Conservation (phyloP, 2,797 vertebrate genomes). For the Leptoclinus maculatus region DNA sequence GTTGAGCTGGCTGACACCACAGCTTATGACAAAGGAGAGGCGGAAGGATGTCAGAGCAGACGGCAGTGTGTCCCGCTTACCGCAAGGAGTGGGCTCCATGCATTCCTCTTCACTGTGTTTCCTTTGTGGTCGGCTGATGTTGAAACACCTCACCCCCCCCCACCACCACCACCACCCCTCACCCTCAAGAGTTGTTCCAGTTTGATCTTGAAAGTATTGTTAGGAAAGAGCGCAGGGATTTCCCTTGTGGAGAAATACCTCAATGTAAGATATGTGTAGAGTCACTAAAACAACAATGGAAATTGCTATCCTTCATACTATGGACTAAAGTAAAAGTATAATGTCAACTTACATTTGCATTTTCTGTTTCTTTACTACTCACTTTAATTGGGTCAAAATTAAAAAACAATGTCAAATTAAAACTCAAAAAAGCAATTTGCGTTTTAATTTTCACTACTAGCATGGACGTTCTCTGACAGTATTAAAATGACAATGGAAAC, state of each 20-base stretch:
- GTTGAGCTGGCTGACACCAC: conserved; percentile 62
- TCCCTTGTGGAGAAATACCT: conserved; percentile 50
- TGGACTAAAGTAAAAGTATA: not conserved
- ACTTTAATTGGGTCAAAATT: not conserved
- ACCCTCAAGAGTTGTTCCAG: conserved; percentile 34
- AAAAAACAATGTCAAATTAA: not conserved
- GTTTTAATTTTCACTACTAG: not conserved
- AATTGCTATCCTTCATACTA: not conserved
- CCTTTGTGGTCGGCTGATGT: conserved; percentile 62
- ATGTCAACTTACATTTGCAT: not conserved
- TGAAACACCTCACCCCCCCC: conserved; percentile 43
- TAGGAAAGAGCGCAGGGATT: conserved; percentile 50
- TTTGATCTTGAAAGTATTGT: conserved; percentile 39
- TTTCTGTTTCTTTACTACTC: not conserved
- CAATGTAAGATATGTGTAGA: conserved; percentile 5
- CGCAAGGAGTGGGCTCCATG: conserved; percentile 61
- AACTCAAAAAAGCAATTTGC: not conserved
- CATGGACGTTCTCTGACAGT: not conserved
- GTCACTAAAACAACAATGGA: not conserved
- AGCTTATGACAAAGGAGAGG: conserved; percentile 71
- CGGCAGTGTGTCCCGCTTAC: conserved; percentile 60
- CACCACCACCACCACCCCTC: not conserved
- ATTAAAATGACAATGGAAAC: not conserved
- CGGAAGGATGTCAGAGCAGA: conserved; percentile 62
- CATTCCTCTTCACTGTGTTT: conserved; percentile 61